A percentile compares a stretch with the other conserved stretches of the same genome.
Evolutionary conservation across 1,140 invertebrate species (phyloP).

Genomic region (Hesperophylax magnus): DNA sequence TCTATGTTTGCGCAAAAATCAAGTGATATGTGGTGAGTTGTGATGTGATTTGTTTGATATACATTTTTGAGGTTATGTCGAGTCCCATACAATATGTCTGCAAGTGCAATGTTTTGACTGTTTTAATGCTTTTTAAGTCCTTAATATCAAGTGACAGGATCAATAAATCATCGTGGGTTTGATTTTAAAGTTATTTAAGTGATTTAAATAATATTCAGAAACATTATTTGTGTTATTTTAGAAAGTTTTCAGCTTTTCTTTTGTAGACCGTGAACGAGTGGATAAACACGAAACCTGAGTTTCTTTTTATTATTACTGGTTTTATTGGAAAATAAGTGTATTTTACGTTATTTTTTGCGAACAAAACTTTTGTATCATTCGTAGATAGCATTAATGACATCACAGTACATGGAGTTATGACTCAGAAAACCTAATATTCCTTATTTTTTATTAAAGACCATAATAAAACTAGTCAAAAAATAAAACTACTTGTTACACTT

Average conservation of each 20-base stretch:
- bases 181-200: neutral
- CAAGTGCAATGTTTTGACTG: neutral
- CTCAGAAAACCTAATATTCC: too few relatives aligned
- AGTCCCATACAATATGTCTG: constrained; percentile 1
- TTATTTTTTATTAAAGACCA: too few relatives aligned
- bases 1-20: neutral
- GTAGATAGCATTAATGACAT: too few relatives aligned
- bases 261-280: neutral
- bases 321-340: neutral
- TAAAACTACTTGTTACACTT: too few relatives aligned
- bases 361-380: too few relatives aligned
- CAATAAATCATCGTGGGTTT: neutral
- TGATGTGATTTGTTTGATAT: neutral
- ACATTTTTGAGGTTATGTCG: constrained; percentile 5
- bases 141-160: neutral
- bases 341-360: too few relatives aligned
- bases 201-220: neutral
- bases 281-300: constrained; percentile 3
- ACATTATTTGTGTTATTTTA: neutral
- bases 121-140: neutral
- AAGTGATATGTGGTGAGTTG: constrained; percentile 32
- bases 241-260: neutral
- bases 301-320: neutral
- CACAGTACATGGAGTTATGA: too few relatives aligned
- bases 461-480: too few relatives aligned